phyloP scores from a whole-genome alignment of 2,888 invertebrate genomes.

The Tiliacea citrago region DNA sequence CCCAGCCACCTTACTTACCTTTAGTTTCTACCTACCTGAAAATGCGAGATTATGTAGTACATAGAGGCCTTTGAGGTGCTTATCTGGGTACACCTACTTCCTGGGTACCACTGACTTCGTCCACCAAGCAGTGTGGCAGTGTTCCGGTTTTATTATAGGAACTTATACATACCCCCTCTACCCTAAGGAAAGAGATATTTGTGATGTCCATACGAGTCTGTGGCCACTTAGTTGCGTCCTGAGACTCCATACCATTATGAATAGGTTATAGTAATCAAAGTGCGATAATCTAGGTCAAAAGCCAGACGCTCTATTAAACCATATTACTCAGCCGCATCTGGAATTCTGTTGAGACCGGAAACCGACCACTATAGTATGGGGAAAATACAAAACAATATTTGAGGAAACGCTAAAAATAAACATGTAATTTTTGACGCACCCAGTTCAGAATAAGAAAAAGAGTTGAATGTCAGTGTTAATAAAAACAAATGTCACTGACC shows the following conservation, averaged over 20 bases:
- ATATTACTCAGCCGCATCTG: conserved; percentile 3
- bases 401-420: conserved; percentile 4
- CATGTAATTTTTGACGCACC: neutral
- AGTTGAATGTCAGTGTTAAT: conserved; percentile 41
- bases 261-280: neutral
- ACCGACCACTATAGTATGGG: neutral
- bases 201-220: neutral
- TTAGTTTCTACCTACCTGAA: neutral
- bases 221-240: neutral
- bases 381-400: neutral
- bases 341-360: conserved; percentile 1
- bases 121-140: neutral
- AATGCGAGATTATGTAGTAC: neutral
- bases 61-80: neutral
- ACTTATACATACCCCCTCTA: too few relatives aligned
- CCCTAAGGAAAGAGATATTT: too few relatives aligned
- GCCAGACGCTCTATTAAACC: neutral
- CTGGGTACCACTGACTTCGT: neutral
- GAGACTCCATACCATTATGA: neutral
- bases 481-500: conserved; percentile 39
- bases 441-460: conserved; percentile 15
- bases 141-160: neutral
- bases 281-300: conserved; percentile 1
- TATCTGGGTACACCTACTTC: neutral
- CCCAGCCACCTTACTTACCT: too few relatives aligned